phyloP scores from a whole-genome alignment of 2,888 invertebrate species.

The Morpho achilles region DNA sequence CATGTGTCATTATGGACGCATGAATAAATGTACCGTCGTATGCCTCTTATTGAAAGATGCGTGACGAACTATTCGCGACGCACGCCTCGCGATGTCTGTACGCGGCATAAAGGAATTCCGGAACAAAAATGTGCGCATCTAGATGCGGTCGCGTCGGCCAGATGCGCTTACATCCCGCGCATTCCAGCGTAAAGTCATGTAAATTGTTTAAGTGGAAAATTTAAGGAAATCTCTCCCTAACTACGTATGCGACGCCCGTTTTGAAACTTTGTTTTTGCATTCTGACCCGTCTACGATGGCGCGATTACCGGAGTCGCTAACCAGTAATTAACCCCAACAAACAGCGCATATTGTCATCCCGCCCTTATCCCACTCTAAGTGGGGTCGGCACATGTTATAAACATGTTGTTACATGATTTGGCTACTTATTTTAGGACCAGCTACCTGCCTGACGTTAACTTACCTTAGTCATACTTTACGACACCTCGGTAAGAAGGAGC shows the following conservation, averaged over 20 bases:
- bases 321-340: constrained; percentile 27
- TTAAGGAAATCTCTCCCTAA: constrained; percentile 66
- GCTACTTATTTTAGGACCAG: too few species aligned
- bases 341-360: background rate
- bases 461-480: too few species aligned
- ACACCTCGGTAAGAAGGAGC: too few species aligned
- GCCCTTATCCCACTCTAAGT: too few species aligned
- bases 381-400: too few species aligned
- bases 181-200: constrained; percentile 55
- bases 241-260: constrained; percentile 49
- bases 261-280: constrained; percentile 55
- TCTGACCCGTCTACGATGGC: constrained; percentile 36
- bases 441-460: too few species aligned
- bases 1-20: too few species aligned
- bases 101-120: constrained; percentile 53
- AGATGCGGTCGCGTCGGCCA: constrained; percentile 57
- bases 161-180: constrained; percentile 45
- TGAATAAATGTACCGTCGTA: too few species aligned
- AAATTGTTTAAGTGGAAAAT: constrained; percentile 75
- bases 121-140: constrained; percentile 68
- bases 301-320: constrained; percentile 48
- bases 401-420: too few species aligned
- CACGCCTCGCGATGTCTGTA: too few species aligned
- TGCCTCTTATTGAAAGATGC: too few species aligned
- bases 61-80: too few species aligned